Base-by-base conservation (phyloP, 2,888 invertebrate species). In the Plemyria rubiginata region DNA sequence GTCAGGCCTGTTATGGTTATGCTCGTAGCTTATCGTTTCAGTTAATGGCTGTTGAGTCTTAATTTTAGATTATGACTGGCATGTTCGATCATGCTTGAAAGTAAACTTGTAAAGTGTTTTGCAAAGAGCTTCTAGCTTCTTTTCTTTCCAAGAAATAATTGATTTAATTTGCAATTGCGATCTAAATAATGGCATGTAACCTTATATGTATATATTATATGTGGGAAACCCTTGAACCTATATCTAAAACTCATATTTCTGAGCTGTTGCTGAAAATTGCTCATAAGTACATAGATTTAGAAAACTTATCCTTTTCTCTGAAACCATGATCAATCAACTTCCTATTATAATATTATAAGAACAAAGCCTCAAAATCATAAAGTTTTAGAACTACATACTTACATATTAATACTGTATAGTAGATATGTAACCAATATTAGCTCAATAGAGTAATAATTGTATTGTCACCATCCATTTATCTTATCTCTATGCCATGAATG, bases 1-100 rank as follows among this genome's bases (percentile, higher is more conserved):
- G 82, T 86, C 83, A 82, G 72, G 76, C 80, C 78, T 80, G 85
- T 83, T 82, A 79, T 79, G 76, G 75, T 80, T 80, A 79, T 74
- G 29, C 41, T 41, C 32, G 16, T 56, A 67, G 72, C 73, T 85
- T 85, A 86, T 86, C 82, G 83, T 74, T 72, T 69, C 62, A 50
- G 72, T 78, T 75, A 79, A 73, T 74, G 75, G 72, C 74, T 77
- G 74, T 76, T 79, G 78, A 76, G 76, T 81, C 78, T 81, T 73
- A 78, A 74, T 80, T 80, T 72, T 72, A 79, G 77, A 82, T 80
- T 81, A 79, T 76, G 55, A 59, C 64, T 61, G 40, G 46, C 52
- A 22, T 63, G 45, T 54, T 58, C 11, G 16, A 28, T 54, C 32
- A 15, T 28, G 38, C 55, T 16, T 38, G 13, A 36, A 45, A 36